Conservation (phyloP, 2,113 vertebrate species). For the Poeciliopsis prolifica region DNA sequence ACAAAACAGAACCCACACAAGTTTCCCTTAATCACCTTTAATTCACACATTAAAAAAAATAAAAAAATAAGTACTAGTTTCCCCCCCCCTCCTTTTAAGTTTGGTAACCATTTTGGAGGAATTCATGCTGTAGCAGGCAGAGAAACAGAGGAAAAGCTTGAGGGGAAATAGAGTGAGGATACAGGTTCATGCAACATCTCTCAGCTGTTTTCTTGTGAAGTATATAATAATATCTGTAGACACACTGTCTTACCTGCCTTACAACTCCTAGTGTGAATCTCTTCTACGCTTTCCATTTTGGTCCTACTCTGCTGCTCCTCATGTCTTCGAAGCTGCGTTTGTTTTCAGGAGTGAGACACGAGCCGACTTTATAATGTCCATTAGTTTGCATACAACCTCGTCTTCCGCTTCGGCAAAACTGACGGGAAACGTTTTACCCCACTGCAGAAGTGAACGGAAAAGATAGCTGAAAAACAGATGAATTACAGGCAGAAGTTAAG, state of each 20-base stretch:
- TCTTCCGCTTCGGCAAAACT: neutral
- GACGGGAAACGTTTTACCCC: neutral
- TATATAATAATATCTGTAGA: conserved; percentile 37
- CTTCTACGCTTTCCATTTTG: neutral
- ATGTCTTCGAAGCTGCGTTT: neutral
- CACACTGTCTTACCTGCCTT: conserved; percentile 26
- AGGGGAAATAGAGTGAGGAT: conserved; percentile 8
- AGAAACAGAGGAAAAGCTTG: conserved; percentile 15
- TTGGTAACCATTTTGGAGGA: conserved; percentile 59
- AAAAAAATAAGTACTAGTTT: conserved; percentile 49
- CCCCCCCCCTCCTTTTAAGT: conserved; percentile 35
- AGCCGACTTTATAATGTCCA: neutral
- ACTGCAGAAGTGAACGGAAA: neutral
- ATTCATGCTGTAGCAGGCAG: conserved; percentile 61
- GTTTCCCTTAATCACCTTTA: conserved; percentile 50
- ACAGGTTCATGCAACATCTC: conserved; percentile 65
- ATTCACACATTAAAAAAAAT: conserved; percentile 56
- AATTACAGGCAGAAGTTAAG: neutral
- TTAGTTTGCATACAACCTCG: neutral
- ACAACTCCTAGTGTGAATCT: conserved; percentile 1
- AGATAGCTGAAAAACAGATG: neutral
- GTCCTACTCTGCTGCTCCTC: neutral
- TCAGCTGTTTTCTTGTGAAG: conserved; percentile 46
- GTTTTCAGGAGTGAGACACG: neutral
- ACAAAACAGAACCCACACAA: conserved; percentile 29